phyloP scores from a whole-genome alignment of 35 echinoderm and acorn worm genomes.

The Eucidaris tribuloides region DNA sequence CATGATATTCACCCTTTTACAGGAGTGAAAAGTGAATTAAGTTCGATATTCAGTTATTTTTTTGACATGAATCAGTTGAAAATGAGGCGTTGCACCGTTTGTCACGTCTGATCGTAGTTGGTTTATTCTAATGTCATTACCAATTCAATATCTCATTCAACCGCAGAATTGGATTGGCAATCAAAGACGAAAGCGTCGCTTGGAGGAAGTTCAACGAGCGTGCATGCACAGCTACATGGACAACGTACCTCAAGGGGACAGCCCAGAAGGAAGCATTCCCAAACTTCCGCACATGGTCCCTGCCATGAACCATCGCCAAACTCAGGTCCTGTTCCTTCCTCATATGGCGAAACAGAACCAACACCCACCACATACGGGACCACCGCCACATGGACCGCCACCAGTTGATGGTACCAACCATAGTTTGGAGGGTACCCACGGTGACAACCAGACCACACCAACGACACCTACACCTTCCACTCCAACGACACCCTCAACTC shows the following conservation, averaged over 20 bases:
- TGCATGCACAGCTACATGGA: conserved; percentile 43
- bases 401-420: not conserved
- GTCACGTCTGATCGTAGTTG: no score
- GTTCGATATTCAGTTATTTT: no score
- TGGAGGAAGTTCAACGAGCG: conserved; percentile 76
- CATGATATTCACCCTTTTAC: no score
- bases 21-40: no score
- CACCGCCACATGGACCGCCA: not conserved
- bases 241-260: not conserved
- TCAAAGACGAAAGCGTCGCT: conserved; percentile 73
- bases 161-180: conserved; percentile 96
- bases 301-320: not conserved
- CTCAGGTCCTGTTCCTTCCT: conserved; percentile 8
- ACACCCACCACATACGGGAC: not conserved
- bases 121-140: no score
- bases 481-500: no score
- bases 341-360: not conserved
- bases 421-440: not conserved
- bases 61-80: no score
- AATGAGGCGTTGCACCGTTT: no score
- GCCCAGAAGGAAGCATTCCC: not conserved
- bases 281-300: not conserved
- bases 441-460: not conserved
- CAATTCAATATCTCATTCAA: not conserved
- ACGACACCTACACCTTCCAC: not conserved